These are phyloP conservation scores for Nowickia ferox DNA, from an alignment of 2,888 invertebrate genomes.

Conservation along the genomic window DNA sequence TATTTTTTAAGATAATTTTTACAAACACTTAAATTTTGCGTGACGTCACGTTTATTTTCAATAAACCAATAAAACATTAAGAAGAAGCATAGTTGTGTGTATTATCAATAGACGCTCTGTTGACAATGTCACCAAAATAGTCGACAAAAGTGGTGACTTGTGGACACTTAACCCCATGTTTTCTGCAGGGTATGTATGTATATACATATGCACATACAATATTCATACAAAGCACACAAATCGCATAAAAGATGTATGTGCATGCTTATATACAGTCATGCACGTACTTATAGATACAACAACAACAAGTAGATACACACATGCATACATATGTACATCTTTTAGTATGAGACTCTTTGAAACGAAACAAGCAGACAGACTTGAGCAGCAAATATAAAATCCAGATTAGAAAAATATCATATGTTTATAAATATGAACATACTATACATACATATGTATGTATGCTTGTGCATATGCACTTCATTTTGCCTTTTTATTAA, in stretches of 20 bases:
- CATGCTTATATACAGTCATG: neutral
- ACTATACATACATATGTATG: neutral
- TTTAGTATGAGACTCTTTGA: constrained; percentile 51
- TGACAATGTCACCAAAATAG: too few species aligned
- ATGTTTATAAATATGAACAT: neutral
- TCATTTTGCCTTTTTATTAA: constrained; percentile 8
- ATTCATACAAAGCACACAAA: constrained; percentile 12
- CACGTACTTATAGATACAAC: constrained; percentile 49
- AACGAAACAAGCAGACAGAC: constrained; percentile 52
- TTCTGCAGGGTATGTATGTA: too few species aligned
- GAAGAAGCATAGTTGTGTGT: too few species aligned
- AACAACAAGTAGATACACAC: neutral
- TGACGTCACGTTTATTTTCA: too few species aligned
- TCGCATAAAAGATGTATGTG: constrained; percentile 1
- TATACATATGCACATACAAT: neutral
- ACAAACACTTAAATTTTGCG: too few species aligned
- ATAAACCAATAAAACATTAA: too few species aligned
- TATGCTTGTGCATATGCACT: neutral
- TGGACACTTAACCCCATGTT: too few species aligned
- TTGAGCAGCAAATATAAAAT: constrained; percentile 24
- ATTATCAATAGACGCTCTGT: too few species aligned
- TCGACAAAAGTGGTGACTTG: too few species aligned
- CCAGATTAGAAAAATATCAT: constrained; percentile 11
- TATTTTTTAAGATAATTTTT: too few species aligned
- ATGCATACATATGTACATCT: constrained; percentile 5